Percentiles rank a stretch among this genome's conserved stretches.
Evolutionary conservation across 2,797 vertebrate species (phyloP).

Genomic region (Malurus splendens): DNA sequence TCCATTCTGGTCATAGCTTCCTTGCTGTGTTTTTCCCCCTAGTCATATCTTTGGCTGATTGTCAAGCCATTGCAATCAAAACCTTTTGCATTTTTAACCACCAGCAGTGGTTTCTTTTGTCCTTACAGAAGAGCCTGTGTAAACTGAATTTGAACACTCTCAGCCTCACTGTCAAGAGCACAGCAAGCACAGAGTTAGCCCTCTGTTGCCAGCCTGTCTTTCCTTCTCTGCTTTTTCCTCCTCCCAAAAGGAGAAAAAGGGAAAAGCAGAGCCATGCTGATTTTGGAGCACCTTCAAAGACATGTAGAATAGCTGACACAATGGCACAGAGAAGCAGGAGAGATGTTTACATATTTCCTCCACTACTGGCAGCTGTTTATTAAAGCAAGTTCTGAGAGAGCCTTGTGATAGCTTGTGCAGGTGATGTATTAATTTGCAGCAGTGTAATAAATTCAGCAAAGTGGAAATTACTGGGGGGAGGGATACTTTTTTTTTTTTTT

Average conservation of each 20-base stretch:
- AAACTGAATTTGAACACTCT: constrained; percentile 43
- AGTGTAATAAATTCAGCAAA: not conserved
- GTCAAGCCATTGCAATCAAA: constrained; percentile 18
- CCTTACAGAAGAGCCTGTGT: constrained; percentile 33
- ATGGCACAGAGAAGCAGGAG: constrained; percentile 20
- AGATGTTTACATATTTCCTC: constrained; percentile 42
- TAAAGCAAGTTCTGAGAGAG: constrained; percentile 7
- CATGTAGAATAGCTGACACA: constrained; percentile 48
- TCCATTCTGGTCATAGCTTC: constrained; percentile 37
- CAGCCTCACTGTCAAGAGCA: constrained; percentile 12
- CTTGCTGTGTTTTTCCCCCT: constrained; percentile 6
- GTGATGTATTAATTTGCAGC: constrained; percentile 25
- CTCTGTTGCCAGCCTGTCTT: constrained; percentile 7
- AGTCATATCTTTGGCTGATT: constrained; percentile 26
- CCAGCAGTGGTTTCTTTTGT: constrained; percentile 21
- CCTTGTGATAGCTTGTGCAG: constrained; percentile 16
- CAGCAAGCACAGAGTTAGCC: constrained; percentile 16
- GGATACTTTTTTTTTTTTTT: not conserved
- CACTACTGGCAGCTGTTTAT: constrained; percentile 36
- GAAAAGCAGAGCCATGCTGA: constrained; percentile 33
- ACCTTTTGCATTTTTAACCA: constrained; percentile 33
- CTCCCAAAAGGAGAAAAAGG: constrained; percentile 18
- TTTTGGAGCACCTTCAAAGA: constrained; percentile 56
- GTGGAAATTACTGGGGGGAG: not conserved
- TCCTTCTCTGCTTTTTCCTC: constrained; percentile 9